phyloP scores from a whole-genome alignment of 2,888 invertebrate genomes.

The Actias luna region DNA sequence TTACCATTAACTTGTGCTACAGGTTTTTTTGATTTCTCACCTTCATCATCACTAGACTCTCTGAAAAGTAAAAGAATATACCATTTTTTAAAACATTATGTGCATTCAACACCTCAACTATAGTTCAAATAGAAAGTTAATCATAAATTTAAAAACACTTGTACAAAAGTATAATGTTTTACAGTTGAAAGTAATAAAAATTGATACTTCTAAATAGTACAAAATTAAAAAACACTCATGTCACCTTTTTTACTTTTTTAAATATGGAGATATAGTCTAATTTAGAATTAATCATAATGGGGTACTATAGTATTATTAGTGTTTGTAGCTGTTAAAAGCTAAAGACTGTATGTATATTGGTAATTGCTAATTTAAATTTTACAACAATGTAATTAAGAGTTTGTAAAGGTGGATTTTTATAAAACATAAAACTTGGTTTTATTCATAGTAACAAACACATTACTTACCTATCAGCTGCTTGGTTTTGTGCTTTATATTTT shows the following conservation, averaged over 20 bases:
- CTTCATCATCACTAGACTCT: constrained; percentile 56
- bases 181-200: not conserved
- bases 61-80: constrained; percentile 34
- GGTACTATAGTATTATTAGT: too few species aligned
- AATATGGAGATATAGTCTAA: too few species aligned
- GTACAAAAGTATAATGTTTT: not conserved
- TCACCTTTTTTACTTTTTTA: too few species aligned
- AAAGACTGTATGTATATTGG: not conserved
- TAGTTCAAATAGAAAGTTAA: not conserved
- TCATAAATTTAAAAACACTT: not conserved
- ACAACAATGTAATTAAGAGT: not conserved
- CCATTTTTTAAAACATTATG: not conserved
- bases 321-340: not conserved
- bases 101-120: not conserved
- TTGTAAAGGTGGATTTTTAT: not conserved
- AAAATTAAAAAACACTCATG: too few species aligned
- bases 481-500: constrained; percentile 73
- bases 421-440: not conserved
- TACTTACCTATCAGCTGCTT: constrained; percentile 28
- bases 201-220: not conserved
- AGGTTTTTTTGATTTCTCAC: constrained; percentile 47
- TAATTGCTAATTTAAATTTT: not conserved
- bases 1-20: constrained; percentile 55
- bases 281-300: too few species aligned
- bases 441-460: not conserved